Evolutionary conservation across 2,113 vertebrate species (phyloP).

Genomic region (Tautogolabrus adspersus): DNA sequence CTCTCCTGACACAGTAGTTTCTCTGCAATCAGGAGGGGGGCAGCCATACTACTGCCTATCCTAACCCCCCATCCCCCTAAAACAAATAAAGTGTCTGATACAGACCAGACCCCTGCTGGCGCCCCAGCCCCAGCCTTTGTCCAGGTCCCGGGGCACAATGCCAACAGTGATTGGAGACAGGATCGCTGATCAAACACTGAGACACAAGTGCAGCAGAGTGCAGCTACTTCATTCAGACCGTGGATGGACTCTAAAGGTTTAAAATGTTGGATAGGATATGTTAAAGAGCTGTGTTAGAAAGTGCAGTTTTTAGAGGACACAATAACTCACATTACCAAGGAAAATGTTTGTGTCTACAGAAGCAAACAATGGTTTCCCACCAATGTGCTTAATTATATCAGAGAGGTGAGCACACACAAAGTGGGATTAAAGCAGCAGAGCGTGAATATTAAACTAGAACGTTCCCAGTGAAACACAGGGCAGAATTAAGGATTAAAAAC

Average conservation of each 20-base stretch:
- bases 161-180: constrained; percentile 70
- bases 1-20: constrained; percentile 66
- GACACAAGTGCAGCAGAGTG: constrained; percentile 53
- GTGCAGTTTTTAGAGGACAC: background rate
- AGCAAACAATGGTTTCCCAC: constrained; percentile 47
- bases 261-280: background rate
- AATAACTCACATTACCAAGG: background rate
- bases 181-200: constrained; percentile 65
- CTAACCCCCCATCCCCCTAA: constrained; percentile 63
- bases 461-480: constrained; percentile 65
- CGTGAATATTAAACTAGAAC: constrained; percentile 57
- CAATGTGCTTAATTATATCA: constrained; percentile 58
- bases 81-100: constrained; percentile 77
- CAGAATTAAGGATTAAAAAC: constrained; percentile 67
- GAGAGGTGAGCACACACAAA: constrained; percentile 43
- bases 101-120: constrained; percentile 63
- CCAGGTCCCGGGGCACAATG: constrained; percentile 64
- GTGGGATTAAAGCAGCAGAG: constrained; percentile 70
- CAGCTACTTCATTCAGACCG: constrained; percentile 53
- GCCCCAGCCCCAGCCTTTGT: constrained; percentile 61
- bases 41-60: constrained; percentile 32
- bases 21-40: constrained; percentile 47
- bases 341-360: background rate
- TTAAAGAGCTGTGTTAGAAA: background rate
- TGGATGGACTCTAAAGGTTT: constrained; percentile 37